phyloP scores from a whole-genome alignment of 2,797 vertebrate genomes.

The Enteromius afrohamiltoni region DNA sequence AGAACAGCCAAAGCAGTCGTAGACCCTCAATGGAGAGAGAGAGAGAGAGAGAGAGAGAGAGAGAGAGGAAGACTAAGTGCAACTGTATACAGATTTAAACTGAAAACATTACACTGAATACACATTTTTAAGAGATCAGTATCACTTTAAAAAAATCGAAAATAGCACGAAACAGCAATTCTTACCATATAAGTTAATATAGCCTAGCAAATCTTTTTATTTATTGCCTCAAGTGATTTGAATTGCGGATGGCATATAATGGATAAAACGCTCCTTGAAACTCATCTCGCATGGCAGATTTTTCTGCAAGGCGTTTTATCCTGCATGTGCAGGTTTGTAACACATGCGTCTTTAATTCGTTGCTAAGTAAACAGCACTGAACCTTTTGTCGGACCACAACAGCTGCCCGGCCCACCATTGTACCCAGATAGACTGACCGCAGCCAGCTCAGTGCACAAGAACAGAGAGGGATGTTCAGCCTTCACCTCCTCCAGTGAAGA shows the following conservation, averaged over 20 bases:
- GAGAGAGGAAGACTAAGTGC: conserved; percentile 29
- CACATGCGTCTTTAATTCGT: conserved; percentile 77
- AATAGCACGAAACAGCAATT: not conserved
- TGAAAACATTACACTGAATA: not conserved
- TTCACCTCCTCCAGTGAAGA: conserved; percentile 76
- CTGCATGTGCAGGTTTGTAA: conserved; percentile 77
- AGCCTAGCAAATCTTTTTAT: not conserved
- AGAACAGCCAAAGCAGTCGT: conserved; percentile 73
- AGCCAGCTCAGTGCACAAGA: conserved; percentile 88
- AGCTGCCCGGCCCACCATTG: conserved; percentile 91
- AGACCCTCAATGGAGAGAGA: conserved; percentile 62
- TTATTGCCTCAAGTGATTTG: not conserved
- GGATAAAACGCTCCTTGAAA: not conserved
- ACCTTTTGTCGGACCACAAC: conserved; percentile 85
- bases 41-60: conserved; percentile 43
- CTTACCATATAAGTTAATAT: not conserved
- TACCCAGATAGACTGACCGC: conserved; percentile 84
- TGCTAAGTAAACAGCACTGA: conserved; percentile 90
- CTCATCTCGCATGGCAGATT: not conserved
- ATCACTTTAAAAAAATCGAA: not conserved
- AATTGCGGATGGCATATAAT: not conserved
- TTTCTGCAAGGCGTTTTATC: conserved; percentile 62
- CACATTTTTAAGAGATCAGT: not conserved
- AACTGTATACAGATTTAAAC: conserved; percentile 34
- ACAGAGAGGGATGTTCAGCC: conserved; percentile 86